Conservation (phyloP, 64 coral and sea anemone genomes). For the Stylophora pistillata region DNA sequence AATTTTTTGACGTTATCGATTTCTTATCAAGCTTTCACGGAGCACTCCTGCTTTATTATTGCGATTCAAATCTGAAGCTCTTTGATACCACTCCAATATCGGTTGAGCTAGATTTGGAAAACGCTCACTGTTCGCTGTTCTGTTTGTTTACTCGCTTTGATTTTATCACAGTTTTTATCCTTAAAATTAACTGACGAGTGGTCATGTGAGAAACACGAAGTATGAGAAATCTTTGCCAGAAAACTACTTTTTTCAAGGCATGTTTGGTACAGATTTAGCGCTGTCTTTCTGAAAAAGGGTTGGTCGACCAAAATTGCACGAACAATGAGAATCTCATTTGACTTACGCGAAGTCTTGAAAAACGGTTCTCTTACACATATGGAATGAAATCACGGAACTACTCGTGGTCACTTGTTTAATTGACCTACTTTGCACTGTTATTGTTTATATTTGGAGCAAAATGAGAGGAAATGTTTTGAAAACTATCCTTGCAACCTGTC, state of each 20-base stretch:
- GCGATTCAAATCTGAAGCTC: too few species aligned
- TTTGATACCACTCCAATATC: too few species aligned
- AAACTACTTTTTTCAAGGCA: too few species aligned
- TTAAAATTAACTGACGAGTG: too few species aligned
- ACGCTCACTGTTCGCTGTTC: too few species aligned
- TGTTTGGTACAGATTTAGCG: too few species aligned
- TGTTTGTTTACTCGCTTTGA: too few species aligned
- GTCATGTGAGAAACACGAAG: too few species aligned
- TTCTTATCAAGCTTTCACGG: not conserved
- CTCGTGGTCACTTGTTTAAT: not conserved
- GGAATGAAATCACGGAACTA: not conserved
- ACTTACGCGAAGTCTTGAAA: not conserved
- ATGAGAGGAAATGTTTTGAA: not conserved
- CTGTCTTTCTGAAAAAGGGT: too few species aligned
- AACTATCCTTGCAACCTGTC: slow-evolving; percentile 4
- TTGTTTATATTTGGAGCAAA: not conserved
- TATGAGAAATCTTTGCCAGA: too few species aligned
- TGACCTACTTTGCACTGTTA: not conserved
- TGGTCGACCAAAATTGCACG: not conserved
- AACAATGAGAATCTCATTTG: not conserved
- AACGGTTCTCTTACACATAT: not conserved
- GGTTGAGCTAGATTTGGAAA: too few species aligned
- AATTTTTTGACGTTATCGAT: not conserved
- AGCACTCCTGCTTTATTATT: not conserved
- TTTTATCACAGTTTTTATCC: too few species aligned